phyloP scores from a whole-genome alignment of 2,797 vertebrate species.

The Apogon hyalosoma region DNA sequence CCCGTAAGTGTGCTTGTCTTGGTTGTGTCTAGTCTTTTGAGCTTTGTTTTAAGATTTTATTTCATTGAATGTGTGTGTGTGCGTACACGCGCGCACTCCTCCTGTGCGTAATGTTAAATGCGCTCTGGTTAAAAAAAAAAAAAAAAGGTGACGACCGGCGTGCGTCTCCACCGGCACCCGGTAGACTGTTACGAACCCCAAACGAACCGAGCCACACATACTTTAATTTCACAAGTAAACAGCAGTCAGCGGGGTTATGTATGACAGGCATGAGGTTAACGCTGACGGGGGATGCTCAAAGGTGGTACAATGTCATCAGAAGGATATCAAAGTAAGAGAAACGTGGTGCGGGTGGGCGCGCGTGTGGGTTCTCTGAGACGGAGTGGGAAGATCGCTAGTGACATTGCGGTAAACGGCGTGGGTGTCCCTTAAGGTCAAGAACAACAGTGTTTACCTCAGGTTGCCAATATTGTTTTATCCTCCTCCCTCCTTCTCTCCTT shows the following conservation, averaged over 20 bases:
- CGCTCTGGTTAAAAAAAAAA: constrained; percentile 42
- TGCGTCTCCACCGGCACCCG: constrained; percentile 53
- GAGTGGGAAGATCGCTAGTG: constrained; percentile 46
- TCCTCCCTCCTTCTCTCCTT: not conserved
- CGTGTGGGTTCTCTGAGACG: constrained; percentile 40
- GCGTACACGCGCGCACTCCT: constrained; percentile 31
- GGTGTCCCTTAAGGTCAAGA: constrained; percentile 76
- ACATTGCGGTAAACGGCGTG: constrained; percentile 80
- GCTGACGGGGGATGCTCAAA: constrained; percentile 47
- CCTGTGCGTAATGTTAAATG: constrained; percentile 69
- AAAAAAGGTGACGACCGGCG: constrained; percentile 53
- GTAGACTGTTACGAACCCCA: constrained; percentile 16
- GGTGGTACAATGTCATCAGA: constrained; percentile 75
- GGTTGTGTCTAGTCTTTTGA: constrained; percentile 7
- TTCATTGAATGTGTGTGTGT: not conserved
- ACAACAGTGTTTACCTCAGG: constrained; percentile 65
- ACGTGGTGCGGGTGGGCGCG: constrained; percentile 32
- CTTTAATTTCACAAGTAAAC: constrained; percentile 28
- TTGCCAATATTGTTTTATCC: constrained; percentile 40
- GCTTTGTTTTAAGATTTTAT: constrained; percentile 17
- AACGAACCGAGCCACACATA: constrained; percentile 20
- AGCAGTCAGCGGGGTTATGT: not conserved
- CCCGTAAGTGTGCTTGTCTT: constrained; percentile 83
- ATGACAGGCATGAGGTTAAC: not conserved
- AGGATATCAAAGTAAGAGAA: constrained; percentile 46